Evolutionary conservation across 2,888 invertebrate genomes (phyloP).

Genomic region (Eutolmus rufibarbis): DNA sequence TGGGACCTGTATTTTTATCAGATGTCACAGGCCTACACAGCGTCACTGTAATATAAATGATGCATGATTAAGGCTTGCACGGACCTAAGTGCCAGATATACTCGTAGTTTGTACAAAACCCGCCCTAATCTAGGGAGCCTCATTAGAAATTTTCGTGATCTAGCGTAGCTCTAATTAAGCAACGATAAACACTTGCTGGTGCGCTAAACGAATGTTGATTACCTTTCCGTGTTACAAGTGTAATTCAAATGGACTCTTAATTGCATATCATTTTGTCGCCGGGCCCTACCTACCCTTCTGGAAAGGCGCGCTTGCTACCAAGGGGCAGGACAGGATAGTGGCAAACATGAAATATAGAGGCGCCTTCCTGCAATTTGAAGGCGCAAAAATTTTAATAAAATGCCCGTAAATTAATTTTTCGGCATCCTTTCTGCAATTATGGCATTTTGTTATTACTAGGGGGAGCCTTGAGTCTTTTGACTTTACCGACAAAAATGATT

Average conservation of each 20-base stretch:
- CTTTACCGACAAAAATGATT: neutral
- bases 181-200: conserved; percentile 31
- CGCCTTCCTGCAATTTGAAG: neutral
- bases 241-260: conserved; percentile 33
- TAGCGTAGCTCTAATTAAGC: neutral
- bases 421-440: neutral
- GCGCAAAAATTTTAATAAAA: neutral
- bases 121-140: neutral
- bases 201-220: conserved; percentile 26
- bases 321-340: neutral
- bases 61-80: neutral
- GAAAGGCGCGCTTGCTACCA: neutral
- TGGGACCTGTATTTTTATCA: neutral
- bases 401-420: neutral
- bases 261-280: conserved; percentile 12
- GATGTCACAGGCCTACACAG: neutral
- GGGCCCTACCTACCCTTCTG: neutral
- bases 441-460: neutral
- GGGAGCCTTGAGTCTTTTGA: neutral
- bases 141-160: conserved; percentile 18
- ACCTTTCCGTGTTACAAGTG: conserved; percentile 31
- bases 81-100: neutral
- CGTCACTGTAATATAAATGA: neutral
- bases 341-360: neutral
- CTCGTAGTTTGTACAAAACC: too few relatives aligned